A percentile compares a stretch with the other conserved stretches of the same genome.
Conservation (phyloP, 2,888 invertebrate species). For the Tenthredo mesomela region DNA sequence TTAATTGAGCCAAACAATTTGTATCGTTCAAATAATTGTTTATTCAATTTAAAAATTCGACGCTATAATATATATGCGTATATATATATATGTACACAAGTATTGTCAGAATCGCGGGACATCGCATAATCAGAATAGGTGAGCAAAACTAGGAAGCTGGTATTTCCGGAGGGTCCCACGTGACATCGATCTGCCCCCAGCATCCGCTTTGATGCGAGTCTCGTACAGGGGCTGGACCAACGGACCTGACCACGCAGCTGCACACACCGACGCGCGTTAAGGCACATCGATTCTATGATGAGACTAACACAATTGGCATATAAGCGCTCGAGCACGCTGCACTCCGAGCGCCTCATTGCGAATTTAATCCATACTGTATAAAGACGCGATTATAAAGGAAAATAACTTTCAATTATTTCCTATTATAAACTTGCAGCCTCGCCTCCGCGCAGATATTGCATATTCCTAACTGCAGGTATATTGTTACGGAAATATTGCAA, state of each 20-base stretch:
- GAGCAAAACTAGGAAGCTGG: constrained; percentile 76
- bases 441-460: background rate
- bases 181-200: constrained; percentile 76
- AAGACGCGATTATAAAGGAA: background rate
- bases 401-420: background rate
- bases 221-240: constrained; percentile 48
- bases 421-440: background rate
- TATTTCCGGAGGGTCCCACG: constrained; percentile 77
- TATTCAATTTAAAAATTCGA: no score
- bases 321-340: constrained; percentile 24
- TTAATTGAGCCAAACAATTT: no score
- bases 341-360: constrained; percentile 30
- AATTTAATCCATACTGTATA: background rate
- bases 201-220: constrained; percentile 69
- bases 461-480: background rate
- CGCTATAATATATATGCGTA: background rate
- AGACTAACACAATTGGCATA: constrained; percentile 10
- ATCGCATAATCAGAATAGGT: constrained; percentile 68
- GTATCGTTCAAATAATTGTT: no score
- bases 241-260: constrained; percentile 38
- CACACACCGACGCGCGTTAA: constrained; percentile 17
- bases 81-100: background rate
- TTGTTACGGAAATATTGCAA: no score
- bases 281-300: constrained; percentile 38
- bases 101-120: constrained; percentile 36